These are phyloP conservation scores for Labeo calbasu DNA, from an alignment of 2,797 vertebrate genomes.

Conservation along the genomic window DNA sequence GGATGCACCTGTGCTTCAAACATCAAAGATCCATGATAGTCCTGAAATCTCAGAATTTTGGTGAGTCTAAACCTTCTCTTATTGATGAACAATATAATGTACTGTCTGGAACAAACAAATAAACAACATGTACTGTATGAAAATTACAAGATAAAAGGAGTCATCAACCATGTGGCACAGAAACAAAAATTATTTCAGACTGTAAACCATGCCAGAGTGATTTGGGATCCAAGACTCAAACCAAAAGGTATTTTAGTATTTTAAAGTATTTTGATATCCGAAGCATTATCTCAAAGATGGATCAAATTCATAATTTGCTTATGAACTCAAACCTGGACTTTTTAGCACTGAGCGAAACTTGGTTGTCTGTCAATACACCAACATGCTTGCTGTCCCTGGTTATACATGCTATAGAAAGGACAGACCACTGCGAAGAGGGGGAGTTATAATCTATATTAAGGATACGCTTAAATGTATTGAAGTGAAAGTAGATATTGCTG, in stretches of 20 bases:
- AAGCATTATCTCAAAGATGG: not conserved
- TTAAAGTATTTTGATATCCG: not conserved
- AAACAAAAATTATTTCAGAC: not conserved
- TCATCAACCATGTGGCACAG: too few relatives aligned
- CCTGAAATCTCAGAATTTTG: too few relatives aligned
- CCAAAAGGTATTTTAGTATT: not conserved
- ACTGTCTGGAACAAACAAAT: too few relatives aligned
- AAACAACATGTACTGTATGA: too few relatives aligned
- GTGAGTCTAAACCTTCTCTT: too few relatives aligned
- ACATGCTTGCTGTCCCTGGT: not conserved
- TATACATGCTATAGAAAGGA: not conserved
- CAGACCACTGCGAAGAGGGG: not conserved
- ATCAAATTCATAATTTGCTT: not conserved
- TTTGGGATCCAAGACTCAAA: not conserved
- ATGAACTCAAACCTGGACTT: not conserved
- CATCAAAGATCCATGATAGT: too few relatives aligned
- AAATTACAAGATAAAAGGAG: too few relatives aligned
- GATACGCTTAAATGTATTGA: too few relatives aligned
- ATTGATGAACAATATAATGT: too few relatives aligned
- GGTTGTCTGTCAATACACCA: not conserved
- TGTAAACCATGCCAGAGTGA: not conserved
- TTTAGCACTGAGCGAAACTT: not conserved
- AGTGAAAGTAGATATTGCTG: too few relatives aligned
- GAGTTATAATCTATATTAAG: too few relatives aligned
- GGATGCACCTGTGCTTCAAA: too few relatives aligned